Conservation (phyloP, 2,113 vertebrate species). For the Rhabdomys dilectus region DNA sequence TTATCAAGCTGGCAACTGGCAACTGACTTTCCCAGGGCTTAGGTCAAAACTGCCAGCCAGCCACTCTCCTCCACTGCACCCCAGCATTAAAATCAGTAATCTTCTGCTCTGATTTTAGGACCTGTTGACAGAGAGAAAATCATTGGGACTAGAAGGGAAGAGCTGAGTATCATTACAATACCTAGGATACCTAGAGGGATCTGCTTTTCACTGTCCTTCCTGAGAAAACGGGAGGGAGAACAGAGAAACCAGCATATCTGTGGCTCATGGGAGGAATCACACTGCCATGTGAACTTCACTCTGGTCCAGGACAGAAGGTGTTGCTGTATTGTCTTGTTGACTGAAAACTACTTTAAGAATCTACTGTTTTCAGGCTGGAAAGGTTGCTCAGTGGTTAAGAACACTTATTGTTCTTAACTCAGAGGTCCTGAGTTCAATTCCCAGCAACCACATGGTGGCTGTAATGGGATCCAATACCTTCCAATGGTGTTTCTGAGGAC, state of each 20-base stretch:
- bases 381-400: too few relatives aligned
- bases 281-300: neutral
- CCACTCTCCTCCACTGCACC: neutral
- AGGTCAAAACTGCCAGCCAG: constrained; percentile 32
- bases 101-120: neutral
- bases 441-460: too few relatives aligned
- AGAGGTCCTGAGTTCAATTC: too few relatives aligned
- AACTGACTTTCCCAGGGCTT: neutral
- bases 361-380: neutral
- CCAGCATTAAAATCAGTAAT: neutral
- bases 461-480: too few relatives aligned
- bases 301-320: neutral
- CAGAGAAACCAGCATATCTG: neutral
- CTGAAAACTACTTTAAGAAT: neutral
- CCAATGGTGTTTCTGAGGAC: too few relatives aligned
- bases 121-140: neutral
- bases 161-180: neutral
- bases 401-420: too few relatives aligned
- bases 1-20: neutral
- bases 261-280: neutral
- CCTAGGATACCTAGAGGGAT: neutral
- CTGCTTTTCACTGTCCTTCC: neutral
- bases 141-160: neutral
- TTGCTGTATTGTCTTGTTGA: neutral
- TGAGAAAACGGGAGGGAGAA: neutral